Evolutionary conservation across 1,140 invertebrate genomes (phyloP), one percentile per base, ranked within the genome.

Genomic region (Trichonephila clavipes): DNA sequence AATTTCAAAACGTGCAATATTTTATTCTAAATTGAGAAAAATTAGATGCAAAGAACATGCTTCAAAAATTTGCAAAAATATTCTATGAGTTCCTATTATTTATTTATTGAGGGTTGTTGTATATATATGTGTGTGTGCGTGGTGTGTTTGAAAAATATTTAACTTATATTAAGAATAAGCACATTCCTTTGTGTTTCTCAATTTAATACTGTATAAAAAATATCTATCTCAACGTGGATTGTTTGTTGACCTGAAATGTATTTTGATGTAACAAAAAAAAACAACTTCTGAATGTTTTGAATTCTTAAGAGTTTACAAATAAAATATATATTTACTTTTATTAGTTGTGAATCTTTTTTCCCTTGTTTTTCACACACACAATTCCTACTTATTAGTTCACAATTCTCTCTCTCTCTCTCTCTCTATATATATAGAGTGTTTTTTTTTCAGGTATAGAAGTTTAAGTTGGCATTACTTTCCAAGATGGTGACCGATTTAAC

Each of bases 271-370:
- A 72, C 12, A 77, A 77, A 77, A 77, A 77, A 40, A 1, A 19
- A n/a, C n/a, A 64, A 64, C 34, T 40, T 40, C 34, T 77, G 14
- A 77, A 77, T 40, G 72, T 77, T 77, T 77, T 77, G 18, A 77
- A 77, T 40, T 34, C 72, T 14, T 18, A 69, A 28, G 34, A 28
- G 28, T 77, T 77, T 77, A 77, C 16, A 77, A 77, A 77, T 77
- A 77, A 77, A 77, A 28, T 34, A 77, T 77, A 77, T 77, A 77
- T 77, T 77, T 77, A 77, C 72, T 77, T 77, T 77, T 77, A 18
- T 77, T 77, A 40, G 6, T 18, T 40, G 14, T 28, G 69, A 18
- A 6, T 34, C 4, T 28, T 72, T 72, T 40, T 77, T 40, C 34
- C 34, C 34, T 40, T 40, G 34, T 4, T 4, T 40, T 40, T 40